Percentiles rank a stretch among this genome's conserved stretches.
phyloP scores from a whole-genome alignment of 2,888 invertebrate species.

The Camptogramma bilineatum region DNA sequence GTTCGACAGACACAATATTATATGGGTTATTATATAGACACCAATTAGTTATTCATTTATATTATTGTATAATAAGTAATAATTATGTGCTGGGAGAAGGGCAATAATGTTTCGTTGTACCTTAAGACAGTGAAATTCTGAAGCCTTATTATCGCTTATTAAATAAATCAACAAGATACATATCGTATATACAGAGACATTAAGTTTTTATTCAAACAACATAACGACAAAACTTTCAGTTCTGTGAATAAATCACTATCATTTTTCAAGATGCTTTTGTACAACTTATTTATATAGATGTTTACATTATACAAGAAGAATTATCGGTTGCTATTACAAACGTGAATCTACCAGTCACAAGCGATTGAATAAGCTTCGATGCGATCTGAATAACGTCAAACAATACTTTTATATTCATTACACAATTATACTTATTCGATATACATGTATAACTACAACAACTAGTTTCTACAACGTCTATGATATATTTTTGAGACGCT shows the following conservation, averaged over 20 bases:
- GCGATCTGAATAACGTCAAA: conserved; percentile 63
- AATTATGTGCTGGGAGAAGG: conserved; percentile 60
- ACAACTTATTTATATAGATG: conserved; percentile 51
- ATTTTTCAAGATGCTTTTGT: conserved; percentile 43
- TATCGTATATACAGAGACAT: conserved; percentile 69
- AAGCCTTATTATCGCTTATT: conserved; percentile 70
- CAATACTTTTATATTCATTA: conserved; percentile 33
- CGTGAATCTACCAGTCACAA: conserved; percentile 66
- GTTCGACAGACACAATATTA: conserved; percentile 47
- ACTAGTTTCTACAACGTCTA: conserved; percentile 75
- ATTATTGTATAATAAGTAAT: conserved; percentile 61
- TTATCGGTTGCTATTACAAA: conserved; percentile 44
- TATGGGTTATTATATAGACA: conserved; percentile 71
- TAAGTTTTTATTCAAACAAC: conserved; percentile 76
- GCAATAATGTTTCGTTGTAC: conserved; percentile 76
- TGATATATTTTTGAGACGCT: conserved; percentile 81
- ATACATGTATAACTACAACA: conserved; percentile 70
- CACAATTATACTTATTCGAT: conserved; percentile 51
- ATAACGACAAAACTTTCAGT: conserved; percentile 85
- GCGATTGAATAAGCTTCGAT: conserved; percentile 67
- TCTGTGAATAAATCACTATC: conserved; percentile 85
- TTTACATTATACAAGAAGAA: conserved; percentile 46
- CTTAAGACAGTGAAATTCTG: conserved; percentile 55
- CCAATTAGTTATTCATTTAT: conserved; percentile 73
- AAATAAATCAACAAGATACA: conserved; percentile 83